These are phyloP conservation scores for Chelmon rostratus DNA, from an alignment of 2,797 vertebrate genomes.

Conservation along the genomic window DNA sequence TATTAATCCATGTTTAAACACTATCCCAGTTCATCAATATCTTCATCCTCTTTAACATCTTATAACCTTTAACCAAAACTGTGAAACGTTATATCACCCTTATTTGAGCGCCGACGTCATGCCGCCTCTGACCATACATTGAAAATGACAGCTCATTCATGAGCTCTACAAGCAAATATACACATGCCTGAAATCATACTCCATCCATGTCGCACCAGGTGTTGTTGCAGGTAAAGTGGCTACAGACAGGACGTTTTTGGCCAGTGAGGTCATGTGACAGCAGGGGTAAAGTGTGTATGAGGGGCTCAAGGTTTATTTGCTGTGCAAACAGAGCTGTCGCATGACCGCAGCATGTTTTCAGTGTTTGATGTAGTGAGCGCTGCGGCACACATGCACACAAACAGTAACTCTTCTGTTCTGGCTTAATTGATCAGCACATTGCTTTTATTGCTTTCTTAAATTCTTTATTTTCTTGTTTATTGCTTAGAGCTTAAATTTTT, in stretches of 20 bases:
- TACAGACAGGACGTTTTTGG: constrained; percentile 20
- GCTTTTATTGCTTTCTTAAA: constrained; percentile 20
- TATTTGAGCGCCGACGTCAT: constrained; percentile 31
- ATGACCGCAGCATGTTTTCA: constrained; percentile 37
- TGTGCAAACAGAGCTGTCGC: constrained; percentile 53
- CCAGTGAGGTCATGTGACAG: constrained; percentile 52
- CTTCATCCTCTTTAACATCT: not conserved
- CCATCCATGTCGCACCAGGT: constrained; percentile 30
- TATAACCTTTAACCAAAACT: not conserved
- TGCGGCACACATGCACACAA: not conserved
- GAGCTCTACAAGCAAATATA: constrained; percentile 26
- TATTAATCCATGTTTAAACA: not conserved
- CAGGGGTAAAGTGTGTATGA: constrained; percentile 23
- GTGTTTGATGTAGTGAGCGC: constrained; percentile 39
- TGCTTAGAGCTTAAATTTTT: not conserved
- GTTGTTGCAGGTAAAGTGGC: constrained; percentile 43
- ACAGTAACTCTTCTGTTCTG: constrained; percentile 26
- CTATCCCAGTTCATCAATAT: not conserved
- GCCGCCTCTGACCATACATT: constrained; percentile 8
- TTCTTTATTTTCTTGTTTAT: constrained; percentile 2
- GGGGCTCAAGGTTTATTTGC: constrained; percentile 55
- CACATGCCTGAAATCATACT: constrained; percentile 16
- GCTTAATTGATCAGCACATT: constrained; percentile 7
- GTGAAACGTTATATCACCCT: not conserved
- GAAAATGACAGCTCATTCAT: constrained; percentile 27